Base-by-base conservation (phyloP, 2,888 invertebrate species). In the Candidula unifasciata region DNA sequence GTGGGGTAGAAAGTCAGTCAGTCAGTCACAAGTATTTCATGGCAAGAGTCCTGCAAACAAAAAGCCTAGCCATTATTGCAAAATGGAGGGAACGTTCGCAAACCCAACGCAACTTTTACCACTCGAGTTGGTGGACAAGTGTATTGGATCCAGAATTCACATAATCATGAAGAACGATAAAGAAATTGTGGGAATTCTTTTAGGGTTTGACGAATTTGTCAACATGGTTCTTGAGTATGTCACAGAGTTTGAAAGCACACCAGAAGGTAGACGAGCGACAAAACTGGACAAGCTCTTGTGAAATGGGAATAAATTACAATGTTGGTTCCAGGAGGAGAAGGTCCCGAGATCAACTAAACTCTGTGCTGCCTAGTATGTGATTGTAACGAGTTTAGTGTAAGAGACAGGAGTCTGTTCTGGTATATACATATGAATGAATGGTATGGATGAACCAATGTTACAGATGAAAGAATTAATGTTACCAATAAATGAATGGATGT, bases 111-210 rank as follows among this genome's bases (percentile, higher is more conserved):
- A 98, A 10, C 95, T 98, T 85, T 94, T 98, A 87, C 98, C 98
- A 30, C 94, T 98, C 81, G 99, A 99, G 94, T 95, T 99, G 90
- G 98, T 99, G 37, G 99, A 99, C 94, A 99, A 99, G 95, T 99
- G 99, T 94, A 99, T 99, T 92, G 99, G 99, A 64, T 99, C 99
- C 0, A 95, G 98, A 88, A 99, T 99, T 91, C 99, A 99, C 94
- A 99, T 99, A 44, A 98, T 99, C 87, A 99, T 99, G 99, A 99
- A 99, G 94, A 99, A 98, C 94, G 99, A 99, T 93, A 99, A 99
- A 94, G 99, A 99, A 95, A 98, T 99, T 94, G 98, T 99, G 21
- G 99, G 99, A 87, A 99, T 99, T 0, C 94, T 99, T 79, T 95
- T 98, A 88, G 99, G 99, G 13, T 99, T 99, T 94, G 99, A 99